Base-by-base conservation (phyloP, 2,888 invertebrate species). In the Drosophila anomalata region DNA sequence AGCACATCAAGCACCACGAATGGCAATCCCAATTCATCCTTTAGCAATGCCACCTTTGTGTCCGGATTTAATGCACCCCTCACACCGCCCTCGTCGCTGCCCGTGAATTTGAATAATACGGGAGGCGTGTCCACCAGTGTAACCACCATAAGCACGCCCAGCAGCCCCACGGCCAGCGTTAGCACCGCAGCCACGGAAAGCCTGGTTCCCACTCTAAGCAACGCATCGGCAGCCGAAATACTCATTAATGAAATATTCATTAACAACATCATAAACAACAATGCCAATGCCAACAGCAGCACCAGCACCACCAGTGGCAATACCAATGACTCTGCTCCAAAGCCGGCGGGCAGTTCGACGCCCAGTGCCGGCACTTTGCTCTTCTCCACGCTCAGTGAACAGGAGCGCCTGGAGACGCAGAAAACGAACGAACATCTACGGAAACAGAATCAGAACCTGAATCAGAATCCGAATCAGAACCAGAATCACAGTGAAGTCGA, bases 201-300 rank as follows among this genome's bases (percentile, higher is more conserved):
- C 6, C 8, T 60, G 71, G 62, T 52, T n/a, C 78, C 89, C 57
- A 77, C 84, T 72, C 73, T 89, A 73, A 82, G 83, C 56, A 88
- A 86, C 69, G 77, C 89, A 59, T 90, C 90, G 46, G 90, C 91
- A 51, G 91, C 91, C 57, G 91, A 91, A 84, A 91, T 90, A 80
- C 83, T 91, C 72, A 91, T 91, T 72, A 91, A 91, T 86, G 91
- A 91, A 80, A 91, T 91, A 55, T 91, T 91, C 78, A 91, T 91
- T 75, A 91, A 91, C 79, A 91, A 90, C 66, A 91, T 91, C 47
- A 91, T 90, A 60, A 90, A 90, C 79, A 89, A 89, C 61, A 90
- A 90, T 79, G 76, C 75, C 29, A 36, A 12, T 31, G 20, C 50
- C 31, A 33, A 26, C 50, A 58, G 71, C 63, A 33, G 73, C 20